Conservation (phyloP, 2,888 invertebrate species). For the Melinaea marsaeus region DNA sequence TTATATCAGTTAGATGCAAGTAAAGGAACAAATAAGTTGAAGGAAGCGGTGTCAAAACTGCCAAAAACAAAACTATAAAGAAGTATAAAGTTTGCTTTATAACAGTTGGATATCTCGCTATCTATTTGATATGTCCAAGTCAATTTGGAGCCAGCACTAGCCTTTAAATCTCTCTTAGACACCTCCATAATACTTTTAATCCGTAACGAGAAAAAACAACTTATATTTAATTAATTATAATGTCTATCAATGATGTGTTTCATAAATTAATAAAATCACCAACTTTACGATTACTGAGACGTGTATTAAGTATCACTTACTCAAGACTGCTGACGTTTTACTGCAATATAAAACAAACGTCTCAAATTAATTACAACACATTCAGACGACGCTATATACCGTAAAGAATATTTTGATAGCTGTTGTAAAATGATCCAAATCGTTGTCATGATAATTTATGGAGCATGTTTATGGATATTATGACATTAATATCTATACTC, state of each 20-base stretch:
- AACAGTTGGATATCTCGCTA: conserved; percentile 72
- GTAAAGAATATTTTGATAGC: conserved; percentile 73
- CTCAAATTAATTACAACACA: conserved; percentile 74
- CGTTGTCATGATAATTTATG: conserved; percentile 76
- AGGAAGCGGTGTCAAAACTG: conserved; percentile 75
- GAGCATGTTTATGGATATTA: conserved; percentile 75
- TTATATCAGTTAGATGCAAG: conserved; percentile 65
- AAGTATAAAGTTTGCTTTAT: conserved; percentile 77
- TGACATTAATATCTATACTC: conserved; percentile 40
- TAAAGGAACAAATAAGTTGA: conserved; percentile 75
- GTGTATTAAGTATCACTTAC: conserved; percentile 56
- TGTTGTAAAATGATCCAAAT: conserved; percentile 76
- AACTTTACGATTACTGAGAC: conserved; percentile 60
- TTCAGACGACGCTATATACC: conserved; percentile 69
- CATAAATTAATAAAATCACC: conserved; percentile 45
- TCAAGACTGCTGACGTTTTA: conserved; percentile 65
- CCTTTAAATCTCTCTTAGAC: conserved; percentile 43
- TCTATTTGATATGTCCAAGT: conserved; percentile 74
- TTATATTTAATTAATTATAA: no score
- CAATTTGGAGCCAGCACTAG: conserved; percentile 62
- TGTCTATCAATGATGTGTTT: no score
- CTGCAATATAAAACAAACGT: conserved; percentile 76
- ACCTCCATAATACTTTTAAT: conserved; percentile 32
- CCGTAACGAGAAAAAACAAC: no score
- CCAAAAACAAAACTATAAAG: conserved; percentile 79